Evolutionary conservation across 2,888 invertebrate genomes (phyloP).

Genomic region (Cephus nigrinus): DNA sequence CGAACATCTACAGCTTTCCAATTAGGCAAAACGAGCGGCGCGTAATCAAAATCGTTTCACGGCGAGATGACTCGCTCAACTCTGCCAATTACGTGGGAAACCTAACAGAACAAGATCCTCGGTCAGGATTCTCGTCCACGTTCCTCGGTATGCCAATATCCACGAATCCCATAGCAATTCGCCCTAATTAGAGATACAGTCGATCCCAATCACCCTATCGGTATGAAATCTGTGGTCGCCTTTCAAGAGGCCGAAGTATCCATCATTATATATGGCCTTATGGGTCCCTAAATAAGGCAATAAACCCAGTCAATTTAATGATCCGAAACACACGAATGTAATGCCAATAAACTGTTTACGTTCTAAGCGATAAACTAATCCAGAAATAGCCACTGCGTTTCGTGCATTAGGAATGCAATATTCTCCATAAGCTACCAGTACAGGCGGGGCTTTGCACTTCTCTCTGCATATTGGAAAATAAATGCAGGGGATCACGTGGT

Average conservation of each 20-base stretch:
- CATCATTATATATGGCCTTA: background rate
- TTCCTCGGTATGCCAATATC: background rate
- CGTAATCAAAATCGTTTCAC: background rate
- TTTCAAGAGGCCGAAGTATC: background rate
- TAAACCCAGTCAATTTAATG: background rate
- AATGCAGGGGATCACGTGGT: background rate
- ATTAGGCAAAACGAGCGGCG: background rate
- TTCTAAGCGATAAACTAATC: background rate
- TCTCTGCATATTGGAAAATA: background rate
- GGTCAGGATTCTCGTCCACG: background rate
- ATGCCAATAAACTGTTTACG: background rate
- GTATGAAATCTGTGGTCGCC: background rate
- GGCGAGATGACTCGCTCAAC: background rate
- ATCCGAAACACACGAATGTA: background rate
- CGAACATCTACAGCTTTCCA: background rate
- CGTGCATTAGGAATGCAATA: background rate
- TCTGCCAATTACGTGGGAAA: background rate
- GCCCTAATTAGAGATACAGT: constrained; percentile 18
- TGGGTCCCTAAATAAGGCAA: background rate
- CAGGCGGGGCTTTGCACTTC: background rate
- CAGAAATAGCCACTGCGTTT: background rate
- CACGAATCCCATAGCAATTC: background rate
- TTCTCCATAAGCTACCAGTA: background rate
- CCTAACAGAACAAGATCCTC: background rate
- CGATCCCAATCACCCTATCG: constrained; percentile 1